phyloP scores from a whole-genome alignment of 1,140 invertebrate species.

The Samia ricini region DNA sequence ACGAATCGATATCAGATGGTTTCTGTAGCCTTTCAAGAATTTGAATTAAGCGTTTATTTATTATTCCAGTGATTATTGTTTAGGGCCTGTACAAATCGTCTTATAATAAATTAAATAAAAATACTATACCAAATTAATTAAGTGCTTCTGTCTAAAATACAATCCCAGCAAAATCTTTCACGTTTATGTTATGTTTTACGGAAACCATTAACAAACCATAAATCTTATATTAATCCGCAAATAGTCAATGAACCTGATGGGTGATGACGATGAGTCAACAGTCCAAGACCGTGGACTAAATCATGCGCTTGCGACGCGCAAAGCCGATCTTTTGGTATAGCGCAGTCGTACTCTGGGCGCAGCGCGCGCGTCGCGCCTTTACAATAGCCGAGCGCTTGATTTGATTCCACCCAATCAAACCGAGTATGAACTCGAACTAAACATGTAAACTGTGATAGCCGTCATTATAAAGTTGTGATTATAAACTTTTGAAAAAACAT shows the following conservation, averaged over 20 bases:
- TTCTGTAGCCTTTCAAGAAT: no score
- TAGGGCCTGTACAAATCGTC: no score
- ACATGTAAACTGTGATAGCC: constrained; percentile 8
- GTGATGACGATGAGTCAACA: not conserved
- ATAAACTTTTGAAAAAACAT: not conserved
- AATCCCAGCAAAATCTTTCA: no score
- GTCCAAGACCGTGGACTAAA: not conserved
- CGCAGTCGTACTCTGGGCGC: constrained; percentile 52
- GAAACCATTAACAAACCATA: no score
- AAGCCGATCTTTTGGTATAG: not conserved
- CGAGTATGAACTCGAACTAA: not conserved
- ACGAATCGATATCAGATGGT: no score
- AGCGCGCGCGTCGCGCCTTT: constrained; percentile 52
- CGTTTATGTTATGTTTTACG: no score
- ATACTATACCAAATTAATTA: no score
- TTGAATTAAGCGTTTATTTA: no score
- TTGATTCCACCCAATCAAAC: not conserved
- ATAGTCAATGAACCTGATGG: not conserved
- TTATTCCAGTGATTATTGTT: no score
- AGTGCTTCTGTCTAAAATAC: no score
- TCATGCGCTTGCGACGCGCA: constrained; percentile 7
- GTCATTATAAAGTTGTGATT: not conserved
- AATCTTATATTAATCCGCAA: not conserved
- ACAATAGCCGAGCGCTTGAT: not conserved
- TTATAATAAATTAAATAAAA: no score